Evolutionary conservation across 2,797 vertebrate genomes (phyloP).

Genomic region (Echiichthys vipera): DNA sequence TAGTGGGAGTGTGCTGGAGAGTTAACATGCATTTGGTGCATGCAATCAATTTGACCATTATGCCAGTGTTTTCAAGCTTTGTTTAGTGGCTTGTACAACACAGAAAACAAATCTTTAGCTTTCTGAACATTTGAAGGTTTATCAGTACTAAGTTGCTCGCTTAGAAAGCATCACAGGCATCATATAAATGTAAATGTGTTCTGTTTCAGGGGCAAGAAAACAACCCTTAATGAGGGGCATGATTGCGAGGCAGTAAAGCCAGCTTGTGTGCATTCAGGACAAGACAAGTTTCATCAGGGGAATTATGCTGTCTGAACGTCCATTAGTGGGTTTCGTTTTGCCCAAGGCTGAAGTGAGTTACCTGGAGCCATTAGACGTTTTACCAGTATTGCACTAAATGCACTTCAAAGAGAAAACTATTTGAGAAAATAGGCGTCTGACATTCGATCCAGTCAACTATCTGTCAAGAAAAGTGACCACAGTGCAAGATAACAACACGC

Average conservation of each 20-base stretch:
- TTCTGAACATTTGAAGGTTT: neutral
- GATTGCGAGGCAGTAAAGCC: neutral
- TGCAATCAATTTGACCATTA: neutral
- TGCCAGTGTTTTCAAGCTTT: neutral
- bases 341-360: conserved; percentile 7
- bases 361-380: conserved; percentile 37
- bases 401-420: conserved; percentile 8
- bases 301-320: conserved; percentile 35
- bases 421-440: neutral
- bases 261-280: conserved; percentile 13
- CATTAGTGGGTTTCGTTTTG: conserved; percentile 50
- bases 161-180: neutral
- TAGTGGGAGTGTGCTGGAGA: neutral
- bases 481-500: neutral
- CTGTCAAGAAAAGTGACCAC: neutral
- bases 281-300: conserved; percentile 23
- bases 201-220: conserved; percentile 14
- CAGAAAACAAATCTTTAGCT: conserved; percentile 3
- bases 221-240: neutral
- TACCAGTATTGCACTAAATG: neutral
- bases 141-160: neutral
- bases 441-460: neutral
- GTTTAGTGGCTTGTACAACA: neutral
- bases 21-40: neutral
- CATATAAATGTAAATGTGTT: neutral